A percentile compares a stretch with the other conserved stretches of the same genome.
Evolutionary conservation across 2,888 invertebrate genomes (phyloP).

Genomic region (Meganola albula): DNA sequence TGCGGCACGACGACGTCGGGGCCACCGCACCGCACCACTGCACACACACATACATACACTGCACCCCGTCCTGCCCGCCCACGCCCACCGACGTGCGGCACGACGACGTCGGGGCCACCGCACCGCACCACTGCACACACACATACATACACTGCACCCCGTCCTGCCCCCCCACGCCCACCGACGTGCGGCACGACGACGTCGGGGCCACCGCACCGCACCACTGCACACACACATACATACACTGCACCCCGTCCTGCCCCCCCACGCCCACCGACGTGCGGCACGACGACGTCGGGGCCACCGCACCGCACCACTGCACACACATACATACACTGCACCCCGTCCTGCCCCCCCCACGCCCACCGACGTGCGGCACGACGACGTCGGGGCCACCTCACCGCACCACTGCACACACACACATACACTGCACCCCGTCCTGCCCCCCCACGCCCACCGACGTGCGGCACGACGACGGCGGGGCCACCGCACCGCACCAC

Average conservation of each 20-base stretch:
- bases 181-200: constrained; percentile 97
- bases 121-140: constrained; percentile 98
- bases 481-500: constrained; percentile 99
- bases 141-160: too few relatives aligned
- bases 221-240: too few relatives aligned
- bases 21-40: constrained; percentile 99
- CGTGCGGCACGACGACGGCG: constrained; percentile 97
- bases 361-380: constrained; percentile 97
- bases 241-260: too few relatives aligned
- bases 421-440: too few relatives aligned
- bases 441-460: constrained; percentile 98
- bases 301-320: constrained; percentile 98
- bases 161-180: too few relatives aligned
- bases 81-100: constrained; percentile 98
- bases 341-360: too few relatives aligned
- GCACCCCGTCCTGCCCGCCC: too few relatives aligned
- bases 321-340: too few relatives aligned
- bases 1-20: constrained; percentile 97
- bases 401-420: constrained; percentile 99
- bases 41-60: too few relatives aligned
- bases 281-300: constrained; percentile 97
- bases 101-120: constrained; percentile 98
- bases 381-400: constrained; percentile 98
- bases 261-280: constrained; percentile 98
- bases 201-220: constrained; percentile 98